Percentiles rank a stretch among this genome's conserved stretches.
phyloP scores from a whole-genome alignment of 2,888 invertebrate species.

The Phengaris alcon region DNA sequence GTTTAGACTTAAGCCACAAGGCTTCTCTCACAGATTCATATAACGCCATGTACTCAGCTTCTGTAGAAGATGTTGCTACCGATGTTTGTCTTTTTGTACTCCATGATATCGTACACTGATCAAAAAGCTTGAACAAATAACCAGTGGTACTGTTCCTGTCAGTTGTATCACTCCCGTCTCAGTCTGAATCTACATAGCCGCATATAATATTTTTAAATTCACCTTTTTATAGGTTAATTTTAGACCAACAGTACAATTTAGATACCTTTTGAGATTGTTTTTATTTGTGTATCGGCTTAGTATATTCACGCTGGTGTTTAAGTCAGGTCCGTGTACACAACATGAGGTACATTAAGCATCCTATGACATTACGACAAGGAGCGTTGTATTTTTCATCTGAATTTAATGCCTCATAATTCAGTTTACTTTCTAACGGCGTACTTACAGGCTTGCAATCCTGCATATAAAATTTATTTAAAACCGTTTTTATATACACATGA shows the following conservation, averaged over 20 bases:
- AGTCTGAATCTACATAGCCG: slow-evolving; percentile 47
- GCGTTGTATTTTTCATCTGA: slow-evolving; percentile 34
- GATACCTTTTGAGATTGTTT: no score
- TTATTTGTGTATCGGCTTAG: no score
- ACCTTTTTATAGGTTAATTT: slow-evolving; percentile 34
- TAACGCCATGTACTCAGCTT: slow-evolving; percentile 38
- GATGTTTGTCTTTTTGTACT: slow-evolving; percentile 35
- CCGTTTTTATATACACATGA: no score
- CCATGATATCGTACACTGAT: slow-evolving; percentile 32
- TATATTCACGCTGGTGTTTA: no score
- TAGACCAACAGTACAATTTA: slow-evolving; percentile 12
- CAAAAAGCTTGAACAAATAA: no score
- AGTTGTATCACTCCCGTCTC: slow-evolving; percentile 38
- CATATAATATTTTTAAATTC: slow-evolving; percentile 38
- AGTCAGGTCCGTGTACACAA: slow-evolving; percentile 35
- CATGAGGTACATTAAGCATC: slow-evolving; percentile 37
- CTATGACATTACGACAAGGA: slow-evolving; percentile 38
- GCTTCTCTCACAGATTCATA: slow-evolving; percentile 44
- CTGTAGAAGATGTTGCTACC: slow-evolving; percentile 39
- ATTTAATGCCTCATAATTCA: slow-evolving; percentile 35
- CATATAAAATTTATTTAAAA: slow-evolving; percentile 41
- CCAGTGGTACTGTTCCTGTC: slow-evolving; percentile 39
- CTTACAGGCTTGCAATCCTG: slow-evolving; percentile 34
- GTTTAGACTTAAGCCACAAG: no score
- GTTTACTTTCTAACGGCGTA: slow-evolving; percentile 34